Evolutionary conservation across 1,140 invertebrate species (phyloP), one percentile per base, ranked within the genome.

Genomic region (Drosophila pallidifrons): DNA sequence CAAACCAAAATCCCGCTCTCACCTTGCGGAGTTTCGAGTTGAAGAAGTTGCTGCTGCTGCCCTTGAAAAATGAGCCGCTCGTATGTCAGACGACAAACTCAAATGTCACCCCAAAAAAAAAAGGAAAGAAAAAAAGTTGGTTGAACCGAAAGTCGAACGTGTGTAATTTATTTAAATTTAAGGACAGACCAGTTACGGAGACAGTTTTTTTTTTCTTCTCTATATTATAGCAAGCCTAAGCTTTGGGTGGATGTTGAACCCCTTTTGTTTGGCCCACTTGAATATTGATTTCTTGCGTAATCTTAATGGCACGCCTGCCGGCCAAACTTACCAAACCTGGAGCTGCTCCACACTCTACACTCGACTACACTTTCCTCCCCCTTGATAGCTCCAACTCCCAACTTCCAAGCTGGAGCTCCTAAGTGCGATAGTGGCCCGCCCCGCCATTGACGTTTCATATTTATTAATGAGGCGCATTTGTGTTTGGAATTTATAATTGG

Each of bases 401-500:
- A 20, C 20, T 57, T 3, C 20, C 20, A 25, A 4, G 8, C 28
- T 45, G 38, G 28, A 32, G 38, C 65, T 52, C 55, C 58, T 13
- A 32, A 20, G 13, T 57, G 43, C 75, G 83, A 82, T 87, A 87
- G 83, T 83, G 83, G 61, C 16, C 76, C 46, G 8, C 16, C 63
- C 49, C 52, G 49, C 72, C 82, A 91, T 91, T 88, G 88, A 91
- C 83, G 72, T 91, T 91, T 91, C 88, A 88, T 91, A 91, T 91
- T 91, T 91, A 91, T 91, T 90, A 90, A 90, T 90, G 86, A 86
- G 86, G 72, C 89, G 76, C 85, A 90, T 91, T 91, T 91, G 86
- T 88, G 90, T 91, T 90, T 75, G 82, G 90, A 91, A 91, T 91
- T 91, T 91, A 83, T 91, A 91, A 91, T 89, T 89, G 81, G 78